Conservation (phyloP, 2,113 vertebrate species). For the Menidia beryllina region DNA sequence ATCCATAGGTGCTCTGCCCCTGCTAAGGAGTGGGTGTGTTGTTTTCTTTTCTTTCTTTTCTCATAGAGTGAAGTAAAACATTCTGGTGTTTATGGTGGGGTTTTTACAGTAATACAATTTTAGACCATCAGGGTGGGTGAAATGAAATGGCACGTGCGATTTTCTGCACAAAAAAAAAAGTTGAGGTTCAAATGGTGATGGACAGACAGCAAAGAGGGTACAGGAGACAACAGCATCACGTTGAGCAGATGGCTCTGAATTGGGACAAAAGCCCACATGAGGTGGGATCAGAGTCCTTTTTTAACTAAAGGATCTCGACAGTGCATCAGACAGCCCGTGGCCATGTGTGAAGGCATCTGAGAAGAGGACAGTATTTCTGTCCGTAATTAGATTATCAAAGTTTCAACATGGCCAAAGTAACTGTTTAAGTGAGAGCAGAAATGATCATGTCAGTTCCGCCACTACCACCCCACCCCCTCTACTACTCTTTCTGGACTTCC, state of each 20-base stretch:
- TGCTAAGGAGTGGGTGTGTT: not conserved
- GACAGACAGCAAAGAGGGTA: not conserved
- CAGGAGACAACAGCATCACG: not conserved
- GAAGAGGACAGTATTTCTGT: not conserved
- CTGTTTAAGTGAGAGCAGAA: no score
- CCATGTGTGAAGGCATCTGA: not conserved
- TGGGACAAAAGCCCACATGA: conserved; percentile 15
- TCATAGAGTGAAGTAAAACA: not conserved
- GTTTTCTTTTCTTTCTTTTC: not conserved
- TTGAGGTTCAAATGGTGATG: not conserved
- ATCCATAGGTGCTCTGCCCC: conserved; percentile 16
- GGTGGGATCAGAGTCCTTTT: not conserved
- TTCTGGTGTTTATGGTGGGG: not conserved
- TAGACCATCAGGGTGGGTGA: not conserved
- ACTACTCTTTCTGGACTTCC: no score
- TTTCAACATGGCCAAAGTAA: no score
- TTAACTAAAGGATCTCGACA: not conserved
- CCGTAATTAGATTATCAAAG: not conserved
- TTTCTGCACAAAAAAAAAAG: conserved; percentile 1
- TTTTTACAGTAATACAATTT: not conserved
- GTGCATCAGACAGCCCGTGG: not conserved
- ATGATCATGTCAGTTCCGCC: no score
- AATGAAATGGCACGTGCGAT: no score
- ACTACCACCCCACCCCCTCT: no score
- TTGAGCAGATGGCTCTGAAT: conserved; percentile 24